Percentiles rank a stretch among this genome's conserved stretches.
These are phyloP conservation scores for Stomatorhinus ivindoensis DNA, from an alignment of 2,113 vertebrate species.

Conservation along the genomic window DNA sequence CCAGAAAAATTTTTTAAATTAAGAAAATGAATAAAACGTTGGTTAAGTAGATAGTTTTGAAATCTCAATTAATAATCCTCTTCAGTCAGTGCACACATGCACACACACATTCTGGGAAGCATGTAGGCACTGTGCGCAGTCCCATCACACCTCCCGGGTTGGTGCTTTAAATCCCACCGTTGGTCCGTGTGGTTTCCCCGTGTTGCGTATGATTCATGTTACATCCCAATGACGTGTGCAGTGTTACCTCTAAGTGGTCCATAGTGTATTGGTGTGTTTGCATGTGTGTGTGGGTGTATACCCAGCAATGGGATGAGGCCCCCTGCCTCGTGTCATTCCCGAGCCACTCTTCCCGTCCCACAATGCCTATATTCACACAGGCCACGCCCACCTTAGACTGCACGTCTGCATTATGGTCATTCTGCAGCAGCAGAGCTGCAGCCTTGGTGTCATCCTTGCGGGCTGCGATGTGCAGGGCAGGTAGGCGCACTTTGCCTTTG, in stretches of 20 bases:
- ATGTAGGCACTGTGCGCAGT: neutral
- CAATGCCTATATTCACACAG: neutral
- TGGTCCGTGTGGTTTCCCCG: neutral
- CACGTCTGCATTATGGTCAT: slow-evolving; percentile 94
- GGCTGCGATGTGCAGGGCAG: slow-evolving; percentile 90
- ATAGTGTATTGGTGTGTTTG: neutral
- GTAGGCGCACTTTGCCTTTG: slow-evolving; percentile 90
- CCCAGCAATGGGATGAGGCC: neutral
- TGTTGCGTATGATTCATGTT: neutral
- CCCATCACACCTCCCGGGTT: no score
- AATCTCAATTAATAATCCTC: neutral
- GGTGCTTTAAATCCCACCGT: no score
- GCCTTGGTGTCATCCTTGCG: slow-evolving; percentile 97
- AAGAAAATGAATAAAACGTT: no score
- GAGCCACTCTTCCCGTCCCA: neutral
- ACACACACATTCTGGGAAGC: neutral
- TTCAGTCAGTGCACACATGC: neutral
- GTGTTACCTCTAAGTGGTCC: neutral
- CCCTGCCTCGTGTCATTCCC: neutral
- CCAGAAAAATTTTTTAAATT: neutral
- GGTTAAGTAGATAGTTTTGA: neutral
- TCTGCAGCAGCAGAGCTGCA: slow-evolving; percentile 89
- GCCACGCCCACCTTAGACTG: slow-evolving; percentile 83
- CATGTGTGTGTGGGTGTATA: neutral
- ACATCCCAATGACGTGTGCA: neutral